Base-by-base conservation (phyloP, 2,888 invertebrate genomes). In the Lingula anatina region DNA sequence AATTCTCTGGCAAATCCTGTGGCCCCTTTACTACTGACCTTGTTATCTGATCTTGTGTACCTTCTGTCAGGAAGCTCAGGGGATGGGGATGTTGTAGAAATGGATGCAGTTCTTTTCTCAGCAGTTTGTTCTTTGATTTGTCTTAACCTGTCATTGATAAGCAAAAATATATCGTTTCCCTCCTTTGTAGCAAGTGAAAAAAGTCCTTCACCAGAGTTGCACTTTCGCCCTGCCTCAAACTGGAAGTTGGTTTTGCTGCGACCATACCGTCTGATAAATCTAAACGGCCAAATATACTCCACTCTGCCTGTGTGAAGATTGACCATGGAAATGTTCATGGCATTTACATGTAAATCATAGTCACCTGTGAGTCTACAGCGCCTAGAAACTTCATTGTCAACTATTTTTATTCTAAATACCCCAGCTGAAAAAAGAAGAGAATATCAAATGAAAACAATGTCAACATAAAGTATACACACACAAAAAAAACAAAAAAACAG, bases 151-250 rank as follows among this genome's bases (percentile, higher is more conserved):
- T n/a, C n/a, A n/a, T n/a, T n/a, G n/a, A n/a, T n/a, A n/a, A n/a
- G n/a, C n/a, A n/a, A n/a, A n/a, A n/a, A n/a, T n/a, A 64, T 56
- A 4, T 24, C 23, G 2, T 47, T 40, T 20, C 55, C 56, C 26
- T 54, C 50, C 3, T 31, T 28, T 2, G 61, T 58, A n/a, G 43
- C 31, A 46, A 60, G 57, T n/a, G 35, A 43, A 27, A 64, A 54
- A 21, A 51, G 41, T 3, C 62, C 62, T 38, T 53, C 66, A 21
- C 73, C 73, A 44, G 71, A 66, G 5, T 56, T 47, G 54, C 71
- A 71, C 40, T 67, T 70, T 35, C 71, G 55, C 1, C 75, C 73
- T 28, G 70, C 66, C 55, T 71, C 67, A 52, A 74, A 62, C 5
- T 65, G 62, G 49, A 68, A 66, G 23, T 51, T 54, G 5, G 57